Evolutionary conservation across 2,888 invertebrate species (phyloP), one percentile per base, ranked within the genome.

Genomic region (Scelioninae gen. 2): DNA sequence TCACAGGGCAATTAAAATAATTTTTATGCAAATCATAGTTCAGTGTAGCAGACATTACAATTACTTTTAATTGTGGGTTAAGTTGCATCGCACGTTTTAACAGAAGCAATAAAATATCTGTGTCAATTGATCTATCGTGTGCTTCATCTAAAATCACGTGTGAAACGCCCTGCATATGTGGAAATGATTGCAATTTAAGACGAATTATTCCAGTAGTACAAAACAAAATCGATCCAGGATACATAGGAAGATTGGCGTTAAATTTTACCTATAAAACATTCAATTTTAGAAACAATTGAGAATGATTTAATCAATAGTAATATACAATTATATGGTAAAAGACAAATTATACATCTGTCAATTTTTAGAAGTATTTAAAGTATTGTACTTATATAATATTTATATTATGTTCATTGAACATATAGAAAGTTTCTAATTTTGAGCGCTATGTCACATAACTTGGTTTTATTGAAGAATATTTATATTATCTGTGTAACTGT

Each of bases 11-110:
- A 0, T 85, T 65, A 67, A 89, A 89, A 79, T 89, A 92, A 80
- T 87, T 84, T 55, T 90, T 89, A 80, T 92, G 92, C 1, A 91
- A 86, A 2, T 87, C 87, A 0, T 89, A 88, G 75, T 93, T 90
- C 6, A 93, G 85, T 0, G 93, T 93, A 0, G 93, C 93, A 73
- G 93, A 93, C 93, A 93, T 93, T 0, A 93, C 84, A 2, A 93
- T 81, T 0, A 93, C 79, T 80, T 89, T 91, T 1, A 93, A 80
- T 0, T 86, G 75, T 0, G 88, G 86, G 81, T 92, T 92, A 2
- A 84, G 74, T 0, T 84, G 61, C 41, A 92, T 58, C 0, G 90
- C 89, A 11, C 88, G 85, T 77, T 89, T 90, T 10, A 93, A 78
- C 2, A 92, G 81, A 16, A 90, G 87, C 69, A 93, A 80, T 0